Evolutionary conservation across 1,140 invertebrate species (phyloP), one percentile per base, ranked within the genome.

Genomic region (Alviniconcha marisindica): DNA sequence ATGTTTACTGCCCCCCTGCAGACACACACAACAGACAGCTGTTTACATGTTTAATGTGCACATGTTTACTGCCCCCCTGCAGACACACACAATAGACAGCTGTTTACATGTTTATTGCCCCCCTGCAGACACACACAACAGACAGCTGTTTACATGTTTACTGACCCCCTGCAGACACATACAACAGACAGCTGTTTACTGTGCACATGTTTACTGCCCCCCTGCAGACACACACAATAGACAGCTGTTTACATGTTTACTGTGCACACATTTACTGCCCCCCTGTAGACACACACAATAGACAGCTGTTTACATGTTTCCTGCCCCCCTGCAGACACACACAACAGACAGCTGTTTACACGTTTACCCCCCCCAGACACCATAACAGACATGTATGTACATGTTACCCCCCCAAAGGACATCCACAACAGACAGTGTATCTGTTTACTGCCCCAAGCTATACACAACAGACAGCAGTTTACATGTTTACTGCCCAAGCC

Each of bases 151-250:
- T n/a, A n/a, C n/a, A n/a, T n/a, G n/a, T 80, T 56, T 15, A 33
- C 51, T 54, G 44, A n/a, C 31, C 36, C 44, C 24, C 40, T 36
- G 48, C n/a, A n/a, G n/a, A n/a, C n/a, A n/a, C n/a, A n/a, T n/a
- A n/a, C n/a, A n/a, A n/a, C n/a, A n/a, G n/a, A n/a, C n/a, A n/a
- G 83, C 95, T 94, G 2, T 97, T 95, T 86, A 96, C 95, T 0
- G 96, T 97, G 91, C 96, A 98, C 15, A 98, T 92, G 93, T 99
- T 99, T 60, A 95, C 87, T 0, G 98, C 97, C 0, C 96, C 96
- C 89, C n/a, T 91, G 71, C 21, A 86, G 86, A 66, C n/a, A n/a
- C n/a, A n/a, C n/a, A n/a, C n/a, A n/a, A n/a, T n/a, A n/a, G n/a
- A n/a, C n/a, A n/a, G n/a, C n/a, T n/a, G n/a, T n/a, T n/a, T n/a